phyloP scores from a whole-genome alignment of 2,888 invertebrate species.

The Cosmia pyralina region DNA sequence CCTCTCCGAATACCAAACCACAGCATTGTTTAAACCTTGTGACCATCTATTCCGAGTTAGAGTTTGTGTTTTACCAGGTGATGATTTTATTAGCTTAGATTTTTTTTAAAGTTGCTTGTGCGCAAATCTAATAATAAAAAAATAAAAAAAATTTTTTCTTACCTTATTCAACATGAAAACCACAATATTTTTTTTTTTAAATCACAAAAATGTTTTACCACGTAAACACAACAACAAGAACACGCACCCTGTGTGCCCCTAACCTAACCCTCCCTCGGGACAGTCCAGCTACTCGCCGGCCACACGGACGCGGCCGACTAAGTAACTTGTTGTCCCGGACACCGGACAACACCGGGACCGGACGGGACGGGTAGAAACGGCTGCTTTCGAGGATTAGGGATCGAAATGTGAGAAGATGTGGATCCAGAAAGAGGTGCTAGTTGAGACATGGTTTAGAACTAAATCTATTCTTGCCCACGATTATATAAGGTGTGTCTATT shows the following conservation, averaged over 20 bases:
- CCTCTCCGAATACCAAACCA: no score
- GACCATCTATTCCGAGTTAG: no score
- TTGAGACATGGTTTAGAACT: neutral
- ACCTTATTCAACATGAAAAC: neutral
- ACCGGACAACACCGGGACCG: slow-evolving; percentile 64
- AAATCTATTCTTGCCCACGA: neutral
- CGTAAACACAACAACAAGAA: neutral
- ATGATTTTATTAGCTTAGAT: no score
- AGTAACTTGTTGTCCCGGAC: slow-evolving; percentile 63
- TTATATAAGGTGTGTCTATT: no score
- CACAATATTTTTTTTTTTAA: neutral
- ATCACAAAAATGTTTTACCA: neutral
- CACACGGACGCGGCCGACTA: slow-evolving; percentile 42
- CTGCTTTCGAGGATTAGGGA: slow-evolving; percentile 33
- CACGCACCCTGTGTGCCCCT: slow-evolving; percentile 14
- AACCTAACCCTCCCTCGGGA: slow-evolving; percentile 49
- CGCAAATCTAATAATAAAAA: no score
- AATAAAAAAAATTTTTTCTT: no score
- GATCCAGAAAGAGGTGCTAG: neutral
- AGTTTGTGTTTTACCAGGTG: no score
- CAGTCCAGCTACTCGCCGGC: slow-evolving; percentile 43
- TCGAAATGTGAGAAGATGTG: slow-evolving; percentile 7
- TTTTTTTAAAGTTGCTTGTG: no score
- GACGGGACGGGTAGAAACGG: slow-evolving; percentile 42
- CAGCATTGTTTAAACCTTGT: no score